Conservation (phyloP, 1,140 invertebrate genomes). For the Caenorhabditis tropicalis region DNA sequence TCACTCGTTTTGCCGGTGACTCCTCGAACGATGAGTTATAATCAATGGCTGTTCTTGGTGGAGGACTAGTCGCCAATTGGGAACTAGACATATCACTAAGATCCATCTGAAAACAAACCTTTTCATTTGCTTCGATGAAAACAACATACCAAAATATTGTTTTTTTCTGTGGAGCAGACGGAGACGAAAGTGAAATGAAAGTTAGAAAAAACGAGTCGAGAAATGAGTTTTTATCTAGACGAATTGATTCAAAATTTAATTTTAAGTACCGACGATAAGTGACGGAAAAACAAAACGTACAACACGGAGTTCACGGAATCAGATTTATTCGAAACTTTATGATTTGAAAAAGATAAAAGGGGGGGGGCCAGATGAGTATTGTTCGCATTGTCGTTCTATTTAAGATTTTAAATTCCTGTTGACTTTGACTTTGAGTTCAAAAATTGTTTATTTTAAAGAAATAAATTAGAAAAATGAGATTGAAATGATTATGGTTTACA, state of each 20-base stretch:
- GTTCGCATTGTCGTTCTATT: no score
- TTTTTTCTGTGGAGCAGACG: background rate
- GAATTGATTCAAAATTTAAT: background rate
- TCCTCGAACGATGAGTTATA: slow-evolving; percentile 21
- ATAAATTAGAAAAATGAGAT: background rate
- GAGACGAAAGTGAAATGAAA: slow-evolving; percentile 10
- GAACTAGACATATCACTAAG: background rate
- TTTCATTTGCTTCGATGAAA: background rate
- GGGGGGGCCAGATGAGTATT: no score
- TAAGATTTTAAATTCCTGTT: no score
- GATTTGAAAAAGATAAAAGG: no score
- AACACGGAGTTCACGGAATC: background rate
- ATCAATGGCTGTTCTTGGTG: slow-evolving; percentile 29
- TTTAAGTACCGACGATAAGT: background rate
- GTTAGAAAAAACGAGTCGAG: slow-evolving; percentile 34
- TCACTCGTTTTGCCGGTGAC: slow-evolving; percentile 22
- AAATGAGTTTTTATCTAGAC: slow-evolving; percentile 12
- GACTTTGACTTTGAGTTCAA: no score
- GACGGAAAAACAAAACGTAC: background rate
- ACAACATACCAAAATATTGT: background rate
- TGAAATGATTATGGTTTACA: no score
- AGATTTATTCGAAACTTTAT: no score
- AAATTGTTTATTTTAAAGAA: no score
- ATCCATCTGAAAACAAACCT: background rate
- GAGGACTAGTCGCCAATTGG: background rate